Evolutionary conservation across 2,888 invertebrate species (phyloP), one percentile per base, ranked within the genome.

Genomic region (Rotaria sp.): DNA sequence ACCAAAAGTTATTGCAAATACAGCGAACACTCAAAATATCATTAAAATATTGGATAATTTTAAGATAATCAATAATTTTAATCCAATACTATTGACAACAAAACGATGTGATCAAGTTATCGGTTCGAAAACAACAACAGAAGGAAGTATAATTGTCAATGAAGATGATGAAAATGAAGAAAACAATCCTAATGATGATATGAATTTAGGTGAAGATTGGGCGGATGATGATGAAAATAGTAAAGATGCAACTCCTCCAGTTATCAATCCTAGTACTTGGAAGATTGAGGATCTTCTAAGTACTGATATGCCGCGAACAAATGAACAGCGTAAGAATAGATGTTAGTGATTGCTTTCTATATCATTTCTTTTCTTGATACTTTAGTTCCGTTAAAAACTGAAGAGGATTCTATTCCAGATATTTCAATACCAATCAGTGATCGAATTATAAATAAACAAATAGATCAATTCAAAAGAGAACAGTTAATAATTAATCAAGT

Each of bases 21-120:
- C 45, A 21, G 8, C 45, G 0, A 15, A 80, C n/a, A 15, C n/a
- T 45, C 80, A 80, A 45, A 26, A 11, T 24, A 21, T 26, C 0
- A 45, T 80, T 3, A 80, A 80, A 35, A 45, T 21, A 45, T n/a
- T 80, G 7, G 80, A 80, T n/a, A 80, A 80, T n/a, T 80, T 80
- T 45, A 15, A 45, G n/a, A 35, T 10, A 26, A n/a, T 26, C 8
- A 45, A 45, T 45, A 3, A 41, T 4, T n/a, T 15, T 3, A 80
- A 80, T 80, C 45, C 80, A 5, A 80, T 80, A 21, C 80, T 45
- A 18, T 80, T 80, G n/a, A 45, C 80, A 80, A 80, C 80, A 26
- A 80, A 80, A 45, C 80, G 80, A 45, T 45, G 45, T 13, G 45
- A 45, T 45, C 21, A 80, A 80, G 45, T 10, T 26, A 45, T n/a